Evolutionary conservation across 2,113 vertebrate species (phyloP).

Genomic region (Piprites chloris): DNA sequence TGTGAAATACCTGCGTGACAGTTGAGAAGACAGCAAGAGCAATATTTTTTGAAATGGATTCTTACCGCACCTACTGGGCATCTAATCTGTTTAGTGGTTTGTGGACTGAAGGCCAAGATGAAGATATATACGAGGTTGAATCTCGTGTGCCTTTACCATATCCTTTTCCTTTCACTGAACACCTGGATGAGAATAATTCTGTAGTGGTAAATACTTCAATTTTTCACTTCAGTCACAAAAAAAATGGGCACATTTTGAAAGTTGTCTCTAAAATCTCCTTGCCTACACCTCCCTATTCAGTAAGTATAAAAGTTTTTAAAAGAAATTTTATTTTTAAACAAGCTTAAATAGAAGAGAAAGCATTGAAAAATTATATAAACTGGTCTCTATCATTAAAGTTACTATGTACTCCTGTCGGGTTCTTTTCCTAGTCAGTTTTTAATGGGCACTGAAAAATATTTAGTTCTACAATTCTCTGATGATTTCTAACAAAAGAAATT

Average conservation of each 20-base stretch:
- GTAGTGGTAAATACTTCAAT: conserved; percentile 91
- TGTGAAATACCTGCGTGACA: not conserved
- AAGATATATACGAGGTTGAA: conserved; percentile 91
- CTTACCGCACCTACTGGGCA: conserved; percentile 82
- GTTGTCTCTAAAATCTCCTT: conserved; percentile 94
- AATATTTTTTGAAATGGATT: conserved; percentile 81
- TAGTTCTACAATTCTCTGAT: not conserved
- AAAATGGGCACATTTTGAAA: conserved; percentile 86
- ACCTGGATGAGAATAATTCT: conserved; percentile 86
- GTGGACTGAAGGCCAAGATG: conserved; percentile 85
- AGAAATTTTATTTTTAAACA: not conserved
- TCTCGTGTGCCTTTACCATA: conserved; percentile 90
- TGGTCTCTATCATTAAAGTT: not conserved
- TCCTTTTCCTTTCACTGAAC: conserved; percentile 82
- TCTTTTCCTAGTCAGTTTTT: not conserved
- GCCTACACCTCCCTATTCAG: conserved; percentile 94
- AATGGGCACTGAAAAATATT: not conserved
- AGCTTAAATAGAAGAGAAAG: not conserved
- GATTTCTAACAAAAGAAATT: not conserved
- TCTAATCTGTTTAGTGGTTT: conserved; percentile 67
- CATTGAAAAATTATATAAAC: not conserved
- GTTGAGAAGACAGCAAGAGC: not conserved
- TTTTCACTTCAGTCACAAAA: conserved; percentile 84
- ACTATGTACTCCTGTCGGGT: not conserved
- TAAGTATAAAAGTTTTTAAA: conserved; percentile 80